Evolutionary conservation across 2,888 invertebrate genomes (phyloP).

Genomic region (Nomada fucata): DNA sequence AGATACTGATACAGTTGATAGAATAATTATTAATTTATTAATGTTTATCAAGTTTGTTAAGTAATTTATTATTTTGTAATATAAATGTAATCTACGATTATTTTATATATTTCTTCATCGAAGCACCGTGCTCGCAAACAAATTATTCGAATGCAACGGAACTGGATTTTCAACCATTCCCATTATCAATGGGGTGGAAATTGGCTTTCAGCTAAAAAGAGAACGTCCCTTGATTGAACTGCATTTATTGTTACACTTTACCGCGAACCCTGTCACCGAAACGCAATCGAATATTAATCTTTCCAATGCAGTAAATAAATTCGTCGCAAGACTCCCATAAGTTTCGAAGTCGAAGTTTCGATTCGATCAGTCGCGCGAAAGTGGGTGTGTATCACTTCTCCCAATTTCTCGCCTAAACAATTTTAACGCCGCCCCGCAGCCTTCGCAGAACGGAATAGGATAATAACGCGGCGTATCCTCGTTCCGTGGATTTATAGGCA

Average conservation of each 20-base stretch:
- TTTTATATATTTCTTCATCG: too few species aligned
- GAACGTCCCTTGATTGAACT: background rate
- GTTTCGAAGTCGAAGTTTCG: too few species aligned
- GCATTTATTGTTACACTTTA: background rate
- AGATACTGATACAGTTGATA: too few species aligned
- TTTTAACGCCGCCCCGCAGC: slow-evolving; percentile 28
- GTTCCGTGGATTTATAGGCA: slow-evolving; percentile 68
- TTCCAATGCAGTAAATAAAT: too few species aligned
- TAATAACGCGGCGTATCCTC: slow-evolving; percentile 71
- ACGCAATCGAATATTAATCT: background rate
- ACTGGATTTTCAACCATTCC: too few species aligned
- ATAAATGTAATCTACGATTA: too few species aligned
- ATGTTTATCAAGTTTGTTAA: too few species aligned
- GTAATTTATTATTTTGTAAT: too few species aligned
- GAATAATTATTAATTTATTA: too few species aligned
- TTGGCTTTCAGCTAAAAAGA: background rate
- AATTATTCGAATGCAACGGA: too few species aligned
- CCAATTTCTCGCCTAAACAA: slow-evolving; percentile 47
- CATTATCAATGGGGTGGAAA: background rate
- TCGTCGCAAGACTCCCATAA: too few species aligned
- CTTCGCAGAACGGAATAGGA: slow-evolving; percentile 11
- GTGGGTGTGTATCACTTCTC: slow-evolving; percentile 36
- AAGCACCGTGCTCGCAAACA: too few species aligned
- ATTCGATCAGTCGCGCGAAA: background rate
- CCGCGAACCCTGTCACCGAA: background rate